Evolutionary conservation across 64 coral and sea anemone genomes (phyloP), one percentile per base, ranked within the genome.

Genomic region (Pachyseris speciosa): DNA sequence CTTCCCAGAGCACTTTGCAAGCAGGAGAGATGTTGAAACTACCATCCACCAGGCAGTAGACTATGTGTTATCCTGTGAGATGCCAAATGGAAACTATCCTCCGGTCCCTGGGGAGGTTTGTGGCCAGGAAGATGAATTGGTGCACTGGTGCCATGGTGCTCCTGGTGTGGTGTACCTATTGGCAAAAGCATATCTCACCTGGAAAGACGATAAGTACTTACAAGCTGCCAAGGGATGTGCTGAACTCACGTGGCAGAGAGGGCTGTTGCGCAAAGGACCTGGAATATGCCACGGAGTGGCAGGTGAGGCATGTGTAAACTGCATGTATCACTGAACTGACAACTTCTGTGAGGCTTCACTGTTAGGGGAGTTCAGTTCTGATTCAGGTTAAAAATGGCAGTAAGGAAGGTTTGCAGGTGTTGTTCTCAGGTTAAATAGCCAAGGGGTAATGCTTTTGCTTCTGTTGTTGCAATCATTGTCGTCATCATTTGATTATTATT

Each of bases 231-330:
- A 93, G 65, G 67, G 86, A 34, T 95, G 97, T 75, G 97, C 90
- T 28, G 93, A 95, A 22, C 32, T 99, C 12, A 85, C 84, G 12
- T 99, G 97, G 97, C 73, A 95, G 31, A 80, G 67, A 37, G 97
- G 97, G 63, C 57, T 99, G 26, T 45, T 99, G 8, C 84, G 64
- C 17, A 99, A 99, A 48, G 97, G 97, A 15, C 97, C 97, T 29
- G 97, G 97, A 4, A 99, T 99, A 55, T 99, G 97, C 80, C 97
- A 99, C 90, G 97, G 97, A 36, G 81, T 99, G 28, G 97, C 93
- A 67, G 90, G 97, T 99, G 87, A 89, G 13, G 22, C 10, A 16
- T 1, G 22, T 12, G 20, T n/a, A n/a, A n/a, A n/a, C n/a, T n/a
- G n/a, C n/a, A n/a, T n/a, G n/a, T n/a, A n/a, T n/a, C n/a, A n/a